Base-by-base conservation (phyloP, 1,140 invertebrate genomes). In the Ectropis grisescens region DNA sequence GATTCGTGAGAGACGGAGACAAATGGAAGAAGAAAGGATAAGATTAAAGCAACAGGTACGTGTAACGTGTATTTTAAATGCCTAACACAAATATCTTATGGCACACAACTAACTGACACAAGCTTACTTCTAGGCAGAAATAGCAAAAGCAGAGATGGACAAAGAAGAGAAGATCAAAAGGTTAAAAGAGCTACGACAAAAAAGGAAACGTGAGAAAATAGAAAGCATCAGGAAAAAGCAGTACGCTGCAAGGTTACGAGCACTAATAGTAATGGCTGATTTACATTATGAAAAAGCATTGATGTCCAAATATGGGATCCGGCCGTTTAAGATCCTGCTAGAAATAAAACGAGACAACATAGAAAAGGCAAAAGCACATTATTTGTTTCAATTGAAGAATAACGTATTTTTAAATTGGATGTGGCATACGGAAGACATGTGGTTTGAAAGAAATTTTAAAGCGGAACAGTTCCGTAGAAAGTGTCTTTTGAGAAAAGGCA, bases 21-120 rank as follows among this genome's bases (percentile, higher is more conserved):
- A 87, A 39, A 83, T 87, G 14, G 87, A 89, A 45, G 84, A 87
- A 37, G 84, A 87, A 35, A 79, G 83, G 6, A 81, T 88, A 36
- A 76, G 81, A 34, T 46, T 85, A 14, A 84, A 86, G 44, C 75
- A 85, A 51, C 78, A 82, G 57, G 80, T 80, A 42, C 13, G 13
- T 31, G 25, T 19, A 19, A n/a, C n/a, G n/a, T n/a, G n/a, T n/a
- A n/a, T n/a, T n/a, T n/a, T n/a, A n/a, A n/a, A n/a, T n/a, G n/a
- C n/a, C n/a, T n/a, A n/a, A n/a, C n/a, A n/a, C n/a, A n/a, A n/a
- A n/a, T n/a, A n/a, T n/a, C n/a, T n/a, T n/a, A n/a, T n/a, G n/a
- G n/a, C n/a, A n/a, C n/a, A n/a, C n/a, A n/a, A n/a, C n/a, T n/a
- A n/a, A n/a, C n/a, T n/a, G n/a, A n/a, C n/a, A n/a, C n/a, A n/a